Percentiles rank a stretch among this genome's conserved stretches.
These are phyloP conservation scores for Todus mexicanus DNA, from an alignment of 2,797 vertebrate genomes.

Conservation along the genomic window DNA sequence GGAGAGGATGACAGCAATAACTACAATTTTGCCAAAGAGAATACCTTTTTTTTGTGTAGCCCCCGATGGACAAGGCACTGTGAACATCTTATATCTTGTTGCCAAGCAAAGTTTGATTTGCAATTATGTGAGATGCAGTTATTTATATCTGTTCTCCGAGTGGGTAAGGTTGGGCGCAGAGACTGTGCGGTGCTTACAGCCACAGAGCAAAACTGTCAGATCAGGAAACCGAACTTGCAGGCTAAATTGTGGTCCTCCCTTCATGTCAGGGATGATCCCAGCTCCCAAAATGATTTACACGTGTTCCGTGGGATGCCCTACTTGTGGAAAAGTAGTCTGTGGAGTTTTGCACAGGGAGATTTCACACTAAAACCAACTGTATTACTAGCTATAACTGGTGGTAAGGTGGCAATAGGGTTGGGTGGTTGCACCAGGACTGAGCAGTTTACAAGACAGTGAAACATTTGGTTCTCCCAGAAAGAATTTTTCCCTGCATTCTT, in stretches of 20 bases:
- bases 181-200: not conserved
- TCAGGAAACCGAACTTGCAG: not conserved
- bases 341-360: not conserved
- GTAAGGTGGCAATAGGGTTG: not conserved
- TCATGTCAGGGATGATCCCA: not conserved
- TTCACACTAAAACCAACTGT: not conserved
- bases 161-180: not conserved
- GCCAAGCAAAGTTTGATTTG: not conserved
- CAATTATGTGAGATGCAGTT: not conserved
- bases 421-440: not conserved
- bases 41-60: not conserved
- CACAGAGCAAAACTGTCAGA: not conserved
- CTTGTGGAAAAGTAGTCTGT: not conserved
- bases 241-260: not conserved
- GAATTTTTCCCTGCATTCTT: not conserved
- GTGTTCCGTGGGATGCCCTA: not conserved
- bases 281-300: not conserved
- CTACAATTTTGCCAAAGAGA: not conserved
- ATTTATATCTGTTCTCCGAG: not conserved
- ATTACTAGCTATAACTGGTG: not conserved
- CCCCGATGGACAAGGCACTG: not conserved
- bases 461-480: not conserved
- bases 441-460: not conserved
- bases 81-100: not conserved
- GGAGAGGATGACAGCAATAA: not conserved